These are phyloP conservation scores for Erinaceus europaeus DNA, from an alignment of 2,113 vertebrate genomes.

Conservation along the genomic window DNA sequence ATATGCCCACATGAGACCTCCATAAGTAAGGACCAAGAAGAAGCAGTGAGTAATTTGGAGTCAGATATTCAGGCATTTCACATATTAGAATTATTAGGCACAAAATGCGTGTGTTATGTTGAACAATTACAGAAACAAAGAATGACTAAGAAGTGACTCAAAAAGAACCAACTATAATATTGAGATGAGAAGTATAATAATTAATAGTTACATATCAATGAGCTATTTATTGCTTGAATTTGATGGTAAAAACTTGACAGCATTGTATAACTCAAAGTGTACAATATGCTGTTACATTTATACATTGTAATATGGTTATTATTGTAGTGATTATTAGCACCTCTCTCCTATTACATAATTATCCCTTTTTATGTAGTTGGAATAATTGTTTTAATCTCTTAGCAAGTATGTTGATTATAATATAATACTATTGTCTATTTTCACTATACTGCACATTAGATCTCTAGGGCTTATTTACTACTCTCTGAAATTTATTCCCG, in stretches of 20 bases:
- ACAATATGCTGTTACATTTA: background rate
- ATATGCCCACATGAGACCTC: background rate
- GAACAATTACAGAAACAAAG: background rate
- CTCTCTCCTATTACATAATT: background rate
- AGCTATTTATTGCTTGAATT: background rate
- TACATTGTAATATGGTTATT: background rate
- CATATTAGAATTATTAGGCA: background rate
- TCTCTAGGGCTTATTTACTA: background rate
- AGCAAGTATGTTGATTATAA: background rate
- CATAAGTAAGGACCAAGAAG: background rate
- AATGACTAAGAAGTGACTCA: background rate
- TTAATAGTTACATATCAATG: conserved; percentile 7
- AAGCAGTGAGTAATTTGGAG: background rate
- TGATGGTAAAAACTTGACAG: background rate
- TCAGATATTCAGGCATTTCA: background rate
- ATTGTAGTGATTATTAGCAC: background rate
- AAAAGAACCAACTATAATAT: conserved; percentile 5
- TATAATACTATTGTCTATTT: background rate
- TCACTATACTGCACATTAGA: background rate
- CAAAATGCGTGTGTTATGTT: background rate
- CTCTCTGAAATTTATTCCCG: background rate
- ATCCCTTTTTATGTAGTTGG: background rate
- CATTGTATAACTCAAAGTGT: background rate
- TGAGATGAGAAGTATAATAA: background rate
- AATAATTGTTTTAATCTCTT: background rate